These are phyloP conservation scores for Agonopterix arenella DNA, from an alignment of 2,888 invertebrate genomes.

Conservation along the genomic window DNA sequence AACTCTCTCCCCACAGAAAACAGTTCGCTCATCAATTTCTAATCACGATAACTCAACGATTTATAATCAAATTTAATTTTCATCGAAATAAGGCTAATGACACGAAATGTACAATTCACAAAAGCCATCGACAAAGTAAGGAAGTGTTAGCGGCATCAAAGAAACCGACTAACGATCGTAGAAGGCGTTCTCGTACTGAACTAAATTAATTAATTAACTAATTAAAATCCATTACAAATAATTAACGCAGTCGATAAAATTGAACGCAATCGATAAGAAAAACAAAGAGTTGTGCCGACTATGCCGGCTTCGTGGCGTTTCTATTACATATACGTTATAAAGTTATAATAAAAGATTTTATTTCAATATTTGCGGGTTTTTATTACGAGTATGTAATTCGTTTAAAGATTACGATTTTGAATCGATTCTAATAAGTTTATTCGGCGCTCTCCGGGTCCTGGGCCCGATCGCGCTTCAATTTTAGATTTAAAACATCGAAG, in stretches of 20 bases:
- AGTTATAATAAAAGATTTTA: not conserved
- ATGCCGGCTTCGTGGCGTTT: not conserved
- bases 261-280: constrained; percentile 42
- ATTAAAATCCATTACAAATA: constrained; percentile 64
- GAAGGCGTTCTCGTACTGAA: constrained; percentile 24
- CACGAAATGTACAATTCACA: constrained; percentile 29
- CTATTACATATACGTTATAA: not conserved
- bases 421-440: too few species aligned
- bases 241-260: constrained; percentile 46
- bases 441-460: too few species aligned
- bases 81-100: constrained; percentile 14
- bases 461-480: too few species aligned
- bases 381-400: not conserved
- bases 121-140: constrained; percentile 34
- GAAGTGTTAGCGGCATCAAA: constrained; percentile 39
- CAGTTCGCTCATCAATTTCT: constrained; percentile 4
- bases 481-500: too few species aligned
- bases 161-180: constrained; percentile 34
- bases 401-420: too few species aligned
- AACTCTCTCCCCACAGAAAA: too few species aligned
- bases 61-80: constrained; percentile 11
- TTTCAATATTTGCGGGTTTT: not conserved
- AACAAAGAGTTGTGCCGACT: constrained; percentile 27
- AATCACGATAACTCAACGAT: constrained; percentile 10
- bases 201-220: constrained; percentile 68